Evolutionary conservation across 2,113 vertebrate species (phyloP), one percentile per base, ranked within the genome.

Genomic region (Tupaia tana): DNA sequence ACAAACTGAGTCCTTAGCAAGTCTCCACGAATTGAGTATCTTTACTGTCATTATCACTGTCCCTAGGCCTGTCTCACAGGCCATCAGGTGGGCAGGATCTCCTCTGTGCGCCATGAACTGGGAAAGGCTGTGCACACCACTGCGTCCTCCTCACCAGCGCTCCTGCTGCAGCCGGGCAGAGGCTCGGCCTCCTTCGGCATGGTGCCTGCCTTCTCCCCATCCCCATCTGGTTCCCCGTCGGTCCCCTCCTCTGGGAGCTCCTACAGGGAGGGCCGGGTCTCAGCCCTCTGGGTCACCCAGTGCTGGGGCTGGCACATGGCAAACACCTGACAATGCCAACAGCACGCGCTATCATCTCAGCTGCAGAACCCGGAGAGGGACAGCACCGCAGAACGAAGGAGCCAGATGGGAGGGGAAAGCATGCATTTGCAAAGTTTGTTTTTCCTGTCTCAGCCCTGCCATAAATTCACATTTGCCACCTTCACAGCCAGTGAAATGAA

Each of bases 401-500:
- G 56, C 75, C 70, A 79, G 91, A 71, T 85, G 86, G 15, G 69
- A 83, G 64, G 81, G 85, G 61, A 66, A 83, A 27, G 7, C 83
- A 84, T 3, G 90, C 74, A n/a, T 86, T 74, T 78, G 58, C 89
- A 90, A 91, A 94, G 97, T 77, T 95, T 96, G 78, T 31, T 95
- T 97, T 93, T 96, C 96, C 97, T 56, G 83, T 97, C 98, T 95
- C 95, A 54, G 73, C 90, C 74, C 84, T 94, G 83, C 97, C 95
- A 87, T 94, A 97, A 96, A 98, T 96, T 93, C 96, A 91, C 94
- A 89, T 7, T 69, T 95, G 88, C 91, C 97, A 66, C 96, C 97
- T 98, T 97, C 97, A 96, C 95, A 98, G 95, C 34, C 88, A 85
- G 90, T 96, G 95, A 97, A 96, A 95, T 86, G 87, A 95, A 98